Evolutionary conservation across 2,888 invertebrate species (phyloP), one percentile per base, ranked within the genome.

Genomic region (Taphrorychus bicolor): DNA sequence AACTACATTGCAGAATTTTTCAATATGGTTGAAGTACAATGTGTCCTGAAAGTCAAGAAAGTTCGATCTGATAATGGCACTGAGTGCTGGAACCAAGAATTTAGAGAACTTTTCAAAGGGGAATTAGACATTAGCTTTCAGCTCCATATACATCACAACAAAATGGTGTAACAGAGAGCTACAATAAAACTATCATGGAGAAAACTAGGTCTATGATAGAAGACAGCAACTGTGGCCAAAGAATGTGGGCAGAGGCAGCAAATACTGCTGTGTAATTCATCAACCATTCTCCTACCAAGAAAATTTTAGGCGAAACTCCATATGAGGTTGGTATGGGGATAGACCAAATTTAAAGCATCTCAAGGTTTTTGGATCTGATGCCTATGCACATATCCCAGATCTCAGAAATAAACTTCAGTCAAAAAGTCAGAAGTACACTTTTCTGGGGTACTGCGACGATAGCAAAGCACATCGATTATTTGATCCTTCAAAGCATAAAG

Each of bases 131-230:
- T 16, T 14, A 63, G n/a, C 41, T 58, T 2, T 23, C 63, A 22
- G 58, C 54, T n/a, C 59, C 69, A 7, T 63, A 66, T 58, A 63
- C 45, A 17, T 63, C 71, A n/a, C 41, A 71, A 40, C 67, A 70
- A 51, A 69, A 70, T 64, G 66, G 59, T 16, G 60, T 60, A 19
- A 62, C 65, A 2, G 70, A 71, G 41, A 51, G 67, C 19, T 58
- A 66, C 21, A 71, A 71, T 52, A 66, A 70, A n/a, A 49, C 65
- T 11, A 65, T 71, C 18, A 59, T 65, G 52, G 65, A 70, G 53
- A 71, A 70, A 16, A 65, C 53, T 1, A 22, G 60, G 9, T 67
- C 52, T 2, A 66, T 69, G 60, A 18, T 69, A 2, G 17, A 18
- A 18, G 65, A 65, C n/a, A 45, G 45, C n/a, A n/a, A n/a, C n/a